Evolutionary conservation across 2,113 vertebrate species (phyloP).

Genomic region (Cranoglanis bouderius): DNA sequence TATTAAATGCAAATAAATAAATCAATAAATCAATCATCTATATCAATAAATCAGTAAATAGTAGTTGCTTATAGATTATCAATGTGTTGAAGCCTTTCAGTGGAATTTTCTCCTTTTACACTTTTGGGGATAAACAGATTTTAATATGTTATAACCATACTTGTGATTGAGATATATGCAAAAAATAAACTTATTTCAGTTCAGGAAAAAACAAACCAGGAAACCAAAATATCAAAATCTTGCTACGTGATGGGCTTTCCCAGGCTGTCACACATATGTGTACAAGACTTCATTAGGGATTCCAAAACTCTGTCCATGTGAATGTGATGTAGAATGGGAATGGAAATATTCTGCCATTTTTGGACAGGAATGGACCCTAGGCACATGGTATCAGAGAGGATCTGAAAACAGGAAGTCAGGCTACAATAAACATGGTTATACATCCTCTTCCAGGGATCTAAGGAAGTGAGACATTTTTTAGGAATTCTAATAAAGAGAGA

Average conservation of each 20-base stretch:
- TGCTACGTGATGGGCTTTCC: neutral
- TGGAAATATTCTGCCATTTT: neutral
- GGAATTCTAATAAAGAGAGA: conserved; percentile 69
- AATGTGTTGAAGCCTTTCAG: too few relatives aligned
- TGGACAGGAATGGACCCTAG: conserved; percentile 12
- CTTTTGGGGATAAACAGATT: neutral
- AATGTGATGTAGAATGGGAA: neutral
- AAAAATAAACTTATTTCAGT: neutral
- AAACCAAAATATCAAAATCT: neutral
- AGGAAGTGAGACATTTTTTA: conserved; percentile 77
- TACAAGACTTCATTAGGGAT: neutral
- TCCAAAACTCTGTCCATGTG: neutral
- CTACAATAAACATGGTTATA: conserved; percentile 76
- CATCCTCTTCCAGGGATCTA: conserved; percentile 69
- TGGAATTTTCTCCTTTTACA: neutral
- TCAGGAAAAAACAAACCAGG: neutral
- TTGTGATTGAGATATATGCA: neutral
- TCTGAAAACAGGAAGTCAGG: conserved; percentile 77
- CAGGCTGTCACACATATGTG: neutral
- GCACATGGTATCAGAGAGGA: conserved; percentile 67
- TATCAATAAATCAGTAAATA: too few relatives aligned
- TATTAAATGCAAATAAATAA: neutral
- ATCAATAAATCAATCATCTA: too few relatives aligned
- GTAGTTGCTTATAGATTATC: too few relatives aligned
- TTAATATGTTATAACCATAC: neutral